Conservation (phyloP, 2,113 vertebrate species). For the Upupa epops region DNA sequence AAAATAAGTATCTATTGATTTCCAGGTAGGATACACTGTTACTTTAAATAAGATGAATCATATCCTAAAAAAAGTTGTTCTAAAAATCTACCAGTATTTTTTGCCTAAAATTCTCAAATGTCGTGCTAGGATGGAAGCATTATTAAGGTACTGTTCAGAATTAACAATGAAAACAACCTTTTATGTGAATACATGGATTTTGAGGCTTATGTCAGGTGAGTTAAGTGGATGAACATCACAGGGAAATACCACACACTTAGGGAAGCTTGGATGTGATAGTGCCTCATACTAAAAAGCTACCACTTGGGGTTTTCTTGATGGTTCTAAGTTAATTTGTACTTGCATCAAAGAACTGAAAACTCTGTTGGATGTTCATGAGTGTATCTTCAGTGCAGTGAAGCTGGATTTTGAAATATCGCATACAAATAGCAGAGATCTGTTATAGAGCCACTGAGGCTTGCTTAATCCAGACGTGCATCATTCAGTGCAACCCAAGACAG, state of each 20-base stretch:
- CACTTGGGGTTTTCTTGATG: background rate
- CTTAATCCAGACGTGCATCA: background rate
- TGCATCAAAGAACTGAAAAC: background rate
- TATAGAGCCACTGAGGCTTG: background rate
- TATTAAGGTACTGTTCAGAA: background rate
- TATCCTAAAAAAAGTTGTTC: background rate
- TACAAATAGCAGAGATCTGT: background rate
- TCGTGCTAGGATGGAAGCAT: background rate
- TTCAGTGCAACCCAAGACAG: background rate
- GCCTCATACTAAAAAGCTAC: background rate
- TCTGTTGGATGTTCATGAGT: background rate
- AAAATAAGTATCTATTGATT: background rate
- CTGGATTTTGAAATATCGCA: background rate
- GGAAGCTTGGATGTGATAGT: background rate
- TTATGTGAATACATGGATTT: background rate
- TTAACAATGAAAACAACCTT: background rate
- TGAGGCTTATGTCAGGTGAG: background rate
- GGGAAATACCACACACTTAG: background rate
- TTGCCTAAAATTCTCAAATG: background rate
- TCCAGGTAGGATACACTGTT: background rate
- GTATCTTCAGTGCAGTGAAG: background rate
- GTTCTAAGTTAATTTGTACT: background rate
- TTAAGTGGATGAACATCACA: background rate
- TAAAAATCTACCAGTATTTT: background rate
- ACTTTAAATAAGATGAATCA: background rate